Conservation (phyloP, 1,140 invertebrate genomes). For the Neuroterus valhalla region DNA sequence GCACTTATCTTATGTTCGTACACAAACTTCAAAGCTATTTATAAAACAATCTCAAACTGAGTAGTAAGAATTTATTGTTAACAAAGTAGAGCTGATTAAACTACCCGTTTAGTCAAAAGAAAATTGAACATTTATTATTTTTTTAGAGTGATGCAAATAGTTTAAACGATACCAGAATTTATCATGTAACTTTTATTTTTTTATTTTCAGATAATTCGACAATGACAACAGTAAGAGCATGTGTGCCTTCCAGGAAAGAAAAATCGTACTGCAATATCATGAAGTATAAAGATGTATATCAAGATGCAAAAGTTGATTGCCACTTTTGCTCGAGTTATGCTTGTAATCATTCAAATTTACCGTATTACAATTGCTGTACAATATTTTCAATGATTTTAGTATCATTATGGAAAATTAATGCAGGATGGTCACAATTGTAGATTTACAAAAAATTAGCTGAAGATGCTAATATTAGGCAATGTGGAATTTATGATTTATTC, state of each 20-base stretch:
- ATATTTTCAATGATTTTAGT: neutral
- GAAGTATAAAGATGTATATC: conserved; percentile 48
- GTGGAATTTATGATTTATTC: too few relatives aligned
- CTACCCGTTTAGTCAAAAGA: neutral
- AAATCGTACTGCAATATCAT: conserved; percentile 55
- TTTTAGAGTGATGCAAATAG: too few relatives aligned
- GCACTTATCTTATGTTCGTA: too few relatives aligned
- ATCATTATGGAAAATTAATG: neutral
- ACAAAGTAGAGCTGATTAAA: conserved; percentile 22
- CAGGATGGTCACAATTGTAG: too few relatives aligned
- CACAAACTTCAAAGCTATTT: neutral
- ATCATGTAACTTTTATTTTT: too few relatives aligned
- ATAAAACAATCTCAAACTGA: neutral
- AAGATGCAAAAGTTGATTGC: conserved; percentile 59
- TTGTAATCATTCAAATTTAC: conserved; percentile 57
- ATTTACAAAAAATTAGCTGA: too few relatives aligned
- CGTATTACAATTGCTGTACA: neutral
- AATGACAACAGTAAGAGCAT: conserved; percentile 64
- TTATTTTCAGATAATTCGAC: conserved; percentile 62
- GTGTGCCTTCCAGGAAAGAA: conserved; percentile 57
- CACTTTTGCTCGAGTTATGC: conserved; percentile 61
- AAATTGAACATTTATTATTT: neutral
- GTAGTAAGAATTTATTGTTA: neutral
- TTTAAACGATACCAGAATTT: too few relatives aligned
- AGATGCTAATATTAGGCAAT: too few relatives aligned